Base-by-base conservation (phyloP, 2,888 invertebrate species). In the Cheilosia grossa region DNA sequence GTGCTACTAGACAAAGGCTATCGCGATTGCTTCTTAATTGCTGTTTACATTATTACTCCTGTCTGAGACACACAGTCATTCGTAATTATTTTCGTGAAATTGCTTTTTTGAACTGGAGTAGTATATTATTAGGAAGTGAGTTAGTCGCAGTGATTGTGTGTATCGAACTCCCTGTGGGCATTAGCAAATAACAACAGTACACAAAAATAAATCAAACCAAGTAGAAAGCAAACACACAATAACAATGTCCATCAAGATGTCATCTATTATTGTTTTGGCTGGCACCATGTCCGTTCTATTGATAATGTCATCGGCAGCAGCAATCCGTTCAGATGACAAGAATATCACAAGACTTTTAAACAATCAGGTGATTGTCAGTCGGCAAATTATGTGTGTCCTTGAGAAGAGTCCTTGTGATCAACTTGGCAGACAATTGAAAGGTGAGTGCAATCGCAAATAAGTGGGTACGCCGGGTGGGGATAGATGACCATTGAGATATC, bases 341-440 rank as follows among this genome's bases (percentile, higher is more conserved):
- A 91, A 91, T 79, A 90, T 91, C 17, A 90, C 91, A 40, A 89
- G 90, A 85, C 87, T 91, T 10, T 87, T 91, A 27, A 91, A 91
- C 85, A 91, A 91, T 85, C 91, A 91, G 87, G 91, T 90, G 54
- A 90, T 92, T 89, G 92, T 92, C 10, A 91, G 91, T 88, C 90
- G 90, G 78, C 93, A 94, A 89, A 92, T 94, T 70, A 91, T 93
- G 88, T 94, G 94, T 88, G 93, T 94, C 59, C 91, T 94, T 53
- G 93, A 93, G 86, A 92, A 92, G 87, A 93, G 92, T 82, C 93
- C 93, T 10, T 95, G 95, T 88, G 94, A 94, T 90, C 91, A 92
- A 77, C 91, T 94, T 69, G 95, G 95, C 82, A 92, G 92, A 77
- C 94, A 94, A 90, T 91, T 95, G 47, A 94, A 93, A 93, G 93